Conservation (phyloP, 2,888 invertebrate genomes). For the Podotricha telesiphe region DNA sequence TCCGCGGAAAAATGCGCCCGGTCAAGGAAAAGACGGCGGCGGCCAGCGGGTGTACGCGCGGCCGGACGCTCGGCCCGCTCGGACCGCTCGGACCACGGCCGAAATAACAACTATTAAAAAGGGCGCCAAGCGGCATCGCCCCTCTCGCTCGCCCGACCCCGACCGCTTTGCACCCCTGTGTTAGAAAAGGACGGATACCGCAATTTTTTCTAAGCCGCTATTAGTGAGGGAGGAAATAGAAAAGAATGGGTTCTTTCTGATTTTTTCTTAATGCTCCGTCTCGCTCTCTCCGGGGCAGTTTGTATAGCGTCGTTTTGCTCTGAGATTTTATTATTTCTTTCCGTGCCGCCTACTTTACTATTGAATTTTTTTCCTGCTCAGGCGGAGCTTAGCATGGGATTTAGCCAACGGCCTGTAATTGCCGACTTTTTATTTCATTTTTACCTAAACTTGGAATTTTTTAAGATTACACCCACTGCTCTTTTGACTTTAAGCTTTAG, state of each 20-base stretch:
- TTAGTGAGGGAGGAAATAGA: constrained; percentile 82
- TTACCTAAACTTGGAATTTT: constrained; percentile 45
- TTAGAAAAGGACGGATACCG: constrained; percentile 73
- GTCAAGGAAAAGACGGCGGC: constrained; percentile 79
- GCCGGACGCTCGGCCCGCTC: constrained; percentile 55
- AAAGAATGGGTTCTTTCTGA: constrained; percentile 82
- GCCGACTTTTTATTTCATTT: constrained; percentile 61
- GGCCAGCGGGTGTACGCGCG: constrained; percentile 52
- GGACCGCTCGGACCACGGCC: constrained; percentile 74
- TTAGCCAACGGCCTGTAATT: constrained; percentile 69
- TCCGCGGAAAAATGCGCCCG: constrained; percentile 83
- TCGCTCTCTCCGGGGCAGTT: constrained; percentile 63
- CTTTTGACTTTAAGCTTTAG: not conserved
- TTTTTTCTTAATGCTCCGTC: constrained; percentile 77
- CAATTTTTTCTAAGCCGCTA: constrained; percentile 81
- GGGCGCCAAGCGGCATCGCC: constrained; percentile 68
- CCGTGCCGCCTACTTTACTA: constrained; percentile 77
- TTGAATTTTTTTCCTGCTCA: constrained; percentile 71
- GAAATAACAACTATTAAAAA: constrained; percentile 80
- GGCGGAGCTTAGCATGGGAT: constrained; percentile 79
- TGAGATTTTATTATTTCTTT: constrained; percentile 75
- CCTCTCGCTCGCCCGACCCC: constrained; percentile 78
- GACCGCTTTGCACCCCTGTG: constrained; percentile 68
- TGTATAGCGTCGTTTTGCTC: constrained; percentile 60
- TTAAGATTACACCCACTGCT: constrained; percentile 16